Evolutionary conservation across 2,888 invertebrate genomes (phyloP).

Genomic region (Cosmorhoe ocellata): DNA sequence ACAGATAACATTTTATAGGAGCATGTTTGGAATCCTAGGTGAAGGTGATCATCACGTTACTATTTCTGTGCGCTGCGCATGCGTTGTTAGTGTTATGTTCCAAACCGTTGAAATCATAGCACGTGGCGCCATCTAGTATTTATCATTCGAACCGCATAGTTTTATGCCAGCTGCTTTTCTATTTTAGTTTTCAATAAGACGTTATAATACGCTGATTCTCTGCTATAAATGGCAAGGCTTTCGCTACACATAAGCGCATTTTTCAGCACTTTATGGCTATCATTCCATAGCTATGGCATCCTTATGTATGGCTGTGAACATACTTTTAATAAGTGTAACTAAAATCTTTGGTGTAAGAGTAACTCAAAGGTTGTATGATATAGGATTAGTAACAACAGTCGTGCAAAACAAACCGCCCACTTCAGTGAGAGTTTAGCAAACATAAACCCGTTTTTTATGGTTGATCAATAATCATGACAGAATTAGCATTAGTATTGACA

Average conservation of each 20-base stretch:
- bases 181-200: constrained; percentile 60
- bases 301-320: too few relatives aligned
- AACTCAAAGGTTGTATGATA: too few relatives aligned
- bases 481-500: too few relatives aligned
- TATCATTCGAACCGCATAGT: constrained; percentile 52
- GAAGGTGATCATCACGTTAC: constrained; percentile 74
- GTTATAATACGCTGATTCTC: constrained; percentile 39
- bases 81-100: constrained; percentile 57
- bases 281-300: neutral
- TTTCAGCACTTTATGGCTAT: neutral
- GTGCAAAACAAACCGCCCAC: too few relatives aligned
- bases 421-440: too few relatives aligned
- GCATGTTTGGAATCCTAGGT: constrained; percentile 67
- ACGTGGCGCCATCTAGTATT: constrained; percentile 73
- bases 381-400: too few relatives aligned
- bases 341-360: too few relatives aligned
- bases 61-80: constrained; percentile 78
- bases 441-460: too few relatives aligned
- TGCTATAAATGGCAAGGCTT: constrained; percentile 30
- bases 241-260: neutral
- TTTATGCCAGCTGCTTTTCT: constrained; percentile 67
- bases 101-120: constrained; percentile 39
- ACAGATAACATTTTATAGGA: constrained; percentile 13
- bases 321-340: too few relatives aligned
- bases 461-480: too few relatives aligned